Evolutionary conservation across 2,113 vertebrate species (phyloP).

Genomic region (Neolamprologus modestus): DNA sequence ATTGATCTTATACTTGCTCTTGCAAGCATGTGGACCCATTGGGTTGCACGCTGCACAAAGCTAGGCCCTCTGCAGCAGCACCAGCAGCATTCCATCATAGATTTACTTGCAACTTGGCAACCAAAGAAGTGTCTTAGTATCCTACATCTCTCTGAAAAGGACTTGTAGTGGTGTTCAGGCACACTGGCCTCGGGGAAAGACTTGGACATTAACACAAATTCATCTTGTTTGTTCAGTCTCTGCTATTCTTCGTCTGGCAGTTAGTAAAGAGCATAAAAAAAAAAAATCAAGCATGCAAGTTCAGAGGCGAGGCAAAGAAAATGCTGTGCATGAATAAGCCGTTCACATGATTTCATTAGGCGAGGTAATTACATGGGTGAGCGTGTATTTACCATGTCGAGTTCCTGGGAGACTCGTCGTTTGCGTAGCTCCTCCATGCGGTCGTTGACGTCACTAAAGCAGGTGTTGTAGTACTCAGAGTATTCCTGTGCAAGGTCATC

Average conservation of each 20-base stretch:
- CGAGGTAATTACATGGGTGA: neutral
- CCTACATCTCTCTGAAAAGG: constrained; percentile 56
- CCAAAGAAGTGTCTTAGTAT: constrained; percentile 61
- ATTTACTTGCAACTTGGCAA: constrained; percentile 58
- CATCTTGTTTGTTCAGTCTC: neutral
- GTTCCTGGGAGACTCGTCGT: constrained; percentile 85
- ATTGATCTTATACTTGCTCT: neutral
- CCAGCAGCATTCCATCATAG: constrained; percentile 57
- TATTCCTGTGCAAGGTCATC: constrained; percentile 96
- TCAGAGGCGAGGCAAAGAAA: neutral
- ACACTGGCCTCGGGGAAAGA: neutral
- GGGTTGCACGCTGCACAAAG: neutral
- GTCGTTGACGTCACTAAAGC: constrained; percentile 89
- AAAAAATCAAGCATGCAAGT: neutral
- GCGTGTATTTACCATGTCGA: constrained; percentile 78
- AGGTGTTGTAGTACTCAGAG: constrained; percentile 96
- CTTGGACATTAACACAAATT: neutral
- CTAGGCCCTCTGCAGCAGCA: constrained; percentile 7
- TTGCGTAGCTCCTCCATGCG: constrained; percentile 97
- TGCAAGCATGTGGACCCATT: neutral
- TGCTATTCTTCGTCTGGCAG: neutral
- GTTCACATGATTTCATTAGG: neutral
- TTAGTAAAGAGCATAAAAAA: neutral
- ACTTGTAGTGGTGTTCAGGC: neutral
- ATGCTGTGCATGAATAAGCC: neutral